phyloP scores from a whole-genome alignment of 2,113 vertebrate genomes.

The human region GRCh38 chr12:7450501-7451000 shows the following conservation, averaged over 20 bases:
- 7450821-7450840: neutral
- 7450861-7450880: neutral
- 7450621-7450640: neutral
- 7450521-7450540: neutral
- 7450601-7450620: neutral
- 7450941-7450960: neutral
- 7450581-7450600: neutral
- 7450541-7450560: neutral
- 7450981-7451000: neutral
- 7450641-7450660: neutral
- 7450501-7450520: neutral
- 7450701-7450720: neutral
- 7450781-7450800: neutral
- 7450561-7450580: neutral
- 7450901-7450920: neutral
- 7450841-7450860: neutral
- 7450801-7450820: neutral
- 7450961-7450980: neutral
- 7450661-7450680: neutral
- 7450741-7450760: neutral
- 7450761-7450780: neutral
- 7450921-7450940: neutral
- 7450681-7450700: neutral
- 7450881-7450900: neutral
- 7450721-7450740: neutral